Percentiles rank a stretch among this genome's conserved stretches.
These are phyloP conservation scores for Epinotia brunnichana DNA, from an alignment of 2,888 invertebrate species.

Conservation along the genomic window DNA sequence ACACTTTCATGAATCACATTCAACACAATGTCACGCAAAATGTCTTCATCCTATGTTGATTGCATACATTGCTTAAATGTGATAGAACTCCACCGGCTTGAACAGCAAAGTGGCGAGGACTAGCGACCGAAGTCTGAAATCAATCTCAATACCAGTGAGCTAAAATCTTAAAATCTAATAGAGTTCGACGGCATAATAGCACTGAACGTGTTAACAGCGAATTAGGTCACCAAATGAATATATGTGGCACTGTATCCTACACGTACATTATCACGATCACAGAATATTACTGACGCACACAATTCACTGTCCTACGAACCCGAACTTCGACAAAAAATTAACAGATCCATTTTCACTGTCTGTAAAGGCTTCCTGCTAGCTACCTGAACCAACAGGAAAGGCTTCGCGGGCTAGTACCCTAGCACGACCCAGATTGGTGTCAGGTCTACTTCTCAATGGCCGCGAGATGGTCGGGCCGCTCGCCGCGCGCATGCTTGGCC, in stretches of 20 bases:
- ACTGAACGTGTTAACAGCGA: not conserved
- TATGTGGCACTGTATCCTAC: not conserved
- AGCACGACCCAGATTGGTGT: conserved; percentile 22
- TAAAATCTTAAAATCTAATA: not conserved
- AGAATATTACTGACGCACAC: not conserved
- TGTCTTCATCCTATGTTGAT: not conserved
- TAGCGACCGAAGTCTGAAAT: too few relatives aligned
- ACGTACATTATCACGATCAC: not conserved
- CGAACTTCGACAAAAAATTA: not conserved
- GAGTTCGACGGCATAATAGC: not conserved
- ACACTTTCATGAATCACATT: not conserved
- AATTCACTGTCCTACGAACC: not conserved
- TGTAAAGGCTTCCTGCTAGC: not conserved
- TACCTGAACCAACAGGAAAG: not conserved
- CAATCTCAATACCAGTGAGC: too few relatives aligned
- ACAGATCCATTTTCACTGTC: not conserved
- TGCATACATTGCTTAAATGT: not conserved
- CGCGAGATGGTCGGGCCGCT: conserved; percentile 91
- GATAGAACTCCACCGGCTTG: too few relatives aligned
- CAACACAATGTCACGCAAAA: not conserved
- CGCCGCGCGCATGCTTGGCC: conserved; percentile 90
- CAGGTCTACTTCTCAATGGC: conserved; percentile 69
- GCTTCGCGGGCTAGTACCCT: conserved; percentile 32
- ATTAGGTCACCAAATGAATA: not conserved
- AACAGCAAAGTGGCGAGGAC: too few relatives aligned